phyloP scores from a whole-genome alignment of 2,888 invertebrate species.

The Gerris lacustris region DNA sequence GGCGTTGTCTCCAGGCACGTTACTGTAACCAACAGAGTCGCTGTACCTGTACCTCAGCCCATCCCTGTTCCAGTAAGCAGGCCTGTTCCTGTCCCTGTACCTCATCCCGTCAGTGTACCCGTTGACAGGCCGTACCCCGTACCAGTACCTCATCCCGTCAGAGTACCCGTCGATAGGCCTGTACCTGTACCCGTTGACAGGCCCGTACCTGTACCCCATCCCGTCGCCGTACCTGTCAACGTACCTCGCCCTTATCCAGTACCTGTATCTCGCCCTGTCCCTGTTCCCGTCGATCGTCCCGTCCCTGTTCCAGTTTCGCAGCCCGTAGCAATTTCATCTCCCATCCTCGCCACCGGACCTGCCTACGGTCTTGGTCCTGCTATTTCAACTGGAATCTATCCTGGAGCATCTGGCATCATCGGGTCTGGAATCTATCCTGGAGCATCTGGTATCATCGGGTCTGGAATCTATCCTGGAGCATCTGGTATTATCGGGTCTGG shows the following conservation, averaged over 20 bases:
- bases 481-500: no score
- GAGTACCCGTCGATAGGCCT: slow-evolving; percentile 37
- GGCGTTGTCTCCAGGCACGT: slow-evolving; percentile 9
- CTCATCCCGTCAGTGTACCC: slow-evolving; percentile 27
- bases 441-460: no score
- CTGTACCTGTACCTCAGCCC: slow-evolving; percentile 26
- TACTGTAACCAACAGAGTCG: slow-evolving; percentile 17
- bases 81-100: slow-evolving; percentile 28
- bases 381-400: no score
- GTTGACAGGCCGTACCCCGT: slow-evolving; percentile 26
- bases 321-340: slow-evolving; percentile 4
- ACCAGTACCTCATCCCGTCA: slow-evolving; percentile 33
- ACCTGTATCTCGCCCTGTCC: slow-evolving; percentile 39
- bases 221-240: slow-evolving; percentile 39
- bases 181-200: slow-evolving; percentile 38
- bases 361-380: not conserved
- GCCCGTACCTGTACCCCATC: slow-evolving; percentile 37
- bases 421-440: no score
- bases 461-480: no score
- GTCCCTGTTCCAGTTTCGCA: slow-evolving; percentile 41
- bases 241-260: slow-evolving; percentile 45
- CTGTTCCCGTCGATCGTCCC: slow-evolving; percentile 38
- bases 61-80: slow-evolving; percentile 31
- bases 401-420: no score
- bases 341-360: not conserved